Base-by-base conservation (phyloP, 2,797 vertebrate genomes). In the Peromyscus nudipes region DNA sequence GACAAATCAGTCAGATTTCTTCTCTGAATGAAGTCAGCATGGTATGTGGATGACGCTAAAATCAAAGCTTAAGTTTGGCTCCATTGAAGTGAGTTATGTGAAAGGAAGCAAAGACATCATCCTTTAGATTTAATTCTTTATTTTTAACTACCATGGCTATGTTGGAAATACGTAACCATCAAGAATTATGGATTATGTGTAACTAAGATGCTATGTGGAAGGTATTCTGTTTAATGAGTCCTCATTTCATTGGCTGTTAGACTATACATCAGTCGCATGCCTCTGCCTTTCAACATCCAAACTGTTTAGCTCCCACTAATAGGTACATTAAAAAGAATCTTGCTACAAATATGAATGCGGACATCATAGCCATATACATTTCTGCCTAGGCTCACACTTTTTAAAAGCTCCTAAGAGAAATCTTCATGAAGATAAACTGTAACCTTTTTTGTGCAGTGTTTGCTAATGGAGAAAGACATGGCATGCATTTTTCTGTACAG, bases 271-370 rank as follows among this genome's bases (percentile, higher is more conserved):
- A 97, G 34, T 89, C 89, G 96, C 79, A 29, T 92, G 69, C 55
- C 92, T 82, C 95, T 95, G 94, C 89, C 85, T 97, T 98, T 97
- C 97, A 97, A 71, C 94, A 96, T 96, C n/a, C 97, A 94, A 97
- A 97, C 97, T 95, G 92, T 97, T 97, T 97, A 96, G 96, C 88
- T 98, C 90, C 37, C 93, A 93, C 97, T 98, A 98, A 98, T 97
- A 97, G 96, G 96, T 97, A 89, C 92, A 97, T 97, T 98, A 97
- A 95, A 96, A 96, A 95, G 92, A 97, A 87, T 94, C 97, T 95
- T 96, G 84, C 95, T 96, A 92, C 96, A 96, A 92, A 97, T 96
- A 97, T 67, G 89, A 97, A 95, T 1, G n/a, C 84, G 96, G 95
- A 96, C 96, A 98, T 97, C 97, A 97, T 89, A 97, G 94, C 96